A percentile compares a stretch with the other conserved stretches of the same genome.
Evolutionary conservation across 2,888 invertebrate genomes (phyloP).

Genomic region (Syrphus vitripennis): DNA sequence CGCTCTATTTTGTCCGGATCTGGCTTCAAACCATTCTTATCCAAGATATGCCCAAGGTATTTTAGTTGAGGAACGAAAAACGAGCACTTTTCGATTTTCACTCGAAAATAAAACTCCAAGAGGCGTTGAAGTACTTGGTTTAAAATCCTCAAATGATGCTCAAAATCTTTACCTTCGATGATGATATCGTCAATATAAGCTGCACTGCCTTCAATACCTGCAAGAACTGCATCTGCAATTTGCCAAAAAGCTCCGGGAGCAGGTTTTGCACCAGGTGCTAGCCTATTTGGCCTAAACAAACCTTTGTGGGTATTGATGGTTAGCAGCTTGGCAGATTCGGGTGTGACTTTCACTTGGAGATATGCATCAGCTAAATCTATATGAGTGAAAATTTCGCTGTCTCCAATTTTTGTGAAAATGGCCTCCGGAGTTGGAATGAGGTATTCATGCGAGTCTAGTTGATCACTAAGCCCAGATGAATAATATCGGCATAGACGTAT

Average conservation of each 20-base stretch:
- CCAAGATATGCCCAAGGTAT: too few relatives aligned
- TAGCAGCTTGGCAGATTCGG: background rate
- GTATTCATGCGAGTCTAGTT: background rate
- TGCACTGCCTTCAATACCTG: constrained; percentile 30
- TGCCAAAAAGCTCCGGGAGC: background rate
- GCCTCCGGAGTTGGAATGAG: background rate
- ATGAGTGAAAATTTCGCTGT: background rate
- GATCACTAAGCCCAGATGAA: background rate
- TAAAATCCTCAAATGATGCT: constrained; percentile 6
- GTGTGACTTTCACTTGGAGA: background rate
- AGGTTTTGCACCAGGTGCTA: background rate
- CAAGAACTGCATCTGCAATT: background rate
- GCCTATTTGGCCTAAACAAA: background rate
- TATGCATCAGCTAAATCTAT: background rate
- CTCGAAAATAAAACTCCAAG: too few relatives aligned
- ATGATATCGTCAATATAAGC: constrained; percentile 13
- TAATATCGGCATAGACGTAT: background rate
- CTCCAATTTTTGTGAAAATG: background rate
- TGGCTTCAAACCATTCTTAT: too few relatives aligned
- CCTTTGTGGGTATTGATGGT: background rate
- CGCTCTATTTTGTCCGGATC: too few relatives aligned
- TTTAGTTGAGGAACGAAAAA: too few relatives aligned
- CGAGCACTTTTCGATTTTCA: too few relatives aligned
- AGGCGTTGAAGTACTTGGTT: constrained; percentile 34
- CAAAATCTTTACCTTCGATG: background rate